phyloP scores from a whole-genome alignment of 2,113 vertebrate genomes.

The Arizona elegans region DNA sequence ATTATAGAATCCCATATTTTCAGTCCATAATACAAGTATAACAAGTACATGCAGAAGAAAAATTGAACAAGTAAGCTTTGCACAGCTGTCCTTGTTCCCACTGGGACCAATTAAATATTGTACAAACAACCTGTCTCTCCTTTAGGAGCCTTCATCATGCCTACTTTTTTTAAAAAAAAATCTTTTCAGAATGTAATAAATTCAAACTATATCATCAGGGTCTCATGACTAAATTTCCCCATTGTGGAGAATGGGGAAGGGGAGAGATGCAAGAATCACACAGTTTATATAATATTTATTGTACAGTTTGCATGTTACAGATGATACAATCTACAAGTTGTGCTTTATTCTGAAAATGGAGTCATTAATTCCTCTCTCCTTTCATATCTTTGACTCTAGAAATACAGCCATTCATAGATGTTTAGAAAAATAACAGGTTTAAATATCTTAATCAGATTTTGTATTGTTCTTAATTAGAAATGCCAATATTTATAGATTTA shows the following conservation, averaged over 20 bases:
- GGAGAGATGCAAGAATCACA: not conserved
- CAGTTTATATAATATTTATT: not conserved
- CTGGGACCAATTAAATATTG: slow-evolving; percentile 61
- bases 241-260: not conserved
- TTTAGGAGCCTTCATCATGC: slow-evolving; percentile 37
- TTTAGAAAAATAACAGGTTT: not conserved
- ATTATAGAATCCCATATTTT: slow-evolving; percentile 21
- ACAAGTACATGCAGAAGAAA: slow-evolving; percentile 17
- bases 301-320: not conserved
- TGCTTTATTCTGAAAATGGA: slow-evolving; percentile 23
- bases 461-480: not conserved
- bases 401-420: not conserved
- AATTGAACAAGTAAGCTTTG: slow-evolving; percentile 21
- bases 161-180: not conserved
- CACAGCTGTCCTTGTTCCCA: slow-evolving; percentile 55
- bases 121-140: slow-evolving; percentile 65
- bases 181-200: slow-evolving; percentile 1
- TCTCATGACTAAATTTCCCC: not conserved
- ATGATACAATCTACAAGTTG: not conserved
- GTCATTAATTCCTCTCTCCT: not conserved
- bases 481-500: not conserved
- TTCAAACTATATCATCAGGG: not conserved
- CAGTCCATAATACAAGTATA: slow-evolving; percentile 39
- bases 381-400: not conserved
- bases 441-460: not conserved